Evolutionary conservation across 2,888 invertebrate genomes (phyloP), one percentile per base, ranked within the genome.

Genomic region (Cantharis nigra): DNA sequence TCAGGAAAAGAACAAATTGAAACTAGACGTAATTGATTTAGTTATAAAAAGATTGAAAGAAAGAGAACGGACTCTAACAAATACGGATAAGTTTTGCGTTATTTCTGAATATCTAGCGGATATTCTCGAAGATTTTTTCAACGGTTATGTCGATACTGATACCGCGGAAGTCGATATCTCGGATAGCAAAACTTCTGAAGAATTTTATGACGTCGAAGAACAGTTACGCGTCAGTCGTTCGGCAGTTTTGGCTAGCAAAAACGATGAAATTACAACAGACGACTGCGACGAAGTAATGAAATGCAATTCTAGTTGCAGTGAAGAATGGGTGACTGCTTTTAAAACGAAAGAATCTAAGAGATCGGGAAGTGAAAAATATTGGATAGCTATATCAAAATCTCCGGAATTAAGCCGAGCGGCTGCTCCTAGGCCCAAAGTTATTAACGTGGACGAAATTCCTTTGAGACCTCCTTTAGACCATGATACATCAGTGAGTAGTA

Each of bases 401-500:
- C 83, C 84, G 9, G 71, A 75, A n/a, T 13, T 26, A n/a, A 70
- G 74, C 18, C 62, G 72, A 30, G 14, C 49, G 63, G 28, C 71
- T n/a, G 7, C 70, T 20, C 28, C 67, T 16, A 77, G 67, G 69
- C 63, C 20, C n/a, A 63, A 70, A 72, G 62, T 83, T 49, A 70
- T 85, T 9, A 87, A 88, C 76, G 83, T 87, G 0, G 87, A 88
- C 80, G 87, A 87, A 62, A 87, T 87, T 70, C 87, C 87, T 3
- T 81, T 87, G 30, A 83, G 81, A 74, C 87, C 87, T 18, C 87
- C 87, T 2, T 76, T 80, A 28, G 85, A 85, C 79, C 79, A 84
- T 62, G 26, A 71, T 10, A 65, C 23, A n/a, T 75, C 75, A 30
- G 72, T 67, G 64, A 79, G 72, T 70, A 28, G 63, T 16, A 72